Percentiles rank a stretch among this genome's conserved stretches.
Evolutionary conservation across 2,113 vertebrate genomes (phyloP).

Genomic region (Nyctibius bracteatus): DNA sequence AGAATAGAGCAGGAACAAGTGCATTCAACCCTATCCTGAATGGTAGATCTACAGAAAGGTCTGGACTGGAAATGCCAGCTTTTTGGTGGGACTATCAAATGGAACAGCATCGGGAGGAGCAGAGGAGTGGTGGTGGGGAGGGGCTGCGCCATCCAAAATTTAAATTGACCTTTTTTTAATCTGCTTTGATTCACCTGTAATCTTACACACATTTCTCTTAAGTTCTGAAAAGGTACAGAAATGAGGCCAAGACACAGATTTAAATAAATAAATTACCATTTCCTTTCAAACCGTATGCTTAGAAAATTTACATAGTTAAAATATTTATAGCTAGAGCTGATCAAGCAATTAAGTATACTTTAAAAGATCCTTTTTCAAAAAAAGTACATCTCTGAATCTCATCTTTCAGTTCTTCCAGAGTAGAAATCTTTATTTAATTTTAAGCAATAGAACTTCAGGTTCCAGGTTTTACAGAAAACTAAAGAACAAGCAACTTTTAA

Average conservation of each 20-base stretch:
- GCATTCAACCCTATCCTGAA: background rate
- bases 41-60: background rate
- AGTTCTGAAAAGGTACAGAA: background rate
- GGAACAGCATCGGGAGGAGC: background rate
- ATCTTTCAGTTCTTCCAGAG: background rate
- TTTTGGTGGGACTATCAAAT: background rate
- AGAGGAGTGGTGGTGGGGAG: no score
- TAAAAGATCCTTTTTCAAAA: background rate
- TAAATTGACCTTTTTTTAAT: background rate
- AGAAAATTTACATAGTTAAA: background rate
- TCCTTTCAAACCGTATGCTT: background rate
- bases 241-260: background rate
- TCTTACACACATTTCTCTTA: background rate
- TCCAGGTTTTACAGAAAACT: background rate
- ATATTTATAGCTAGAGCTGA: background rate
- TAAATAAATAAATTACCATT: background rate
- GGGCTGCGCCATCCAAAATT: background rate
- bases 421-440: background rate
- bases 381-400: background rate
- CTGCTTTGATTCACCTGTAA: background rate
- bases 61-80: background rate
- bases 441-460: background rate
- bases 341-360: background rate
- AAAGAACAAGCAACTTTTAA: background rate
- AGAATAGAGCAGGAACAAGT: background rate